A percentile compares a stretch with the other conserved stretches of the same genome.
Conservation (phyloP, 2,888 invertebrate species). For the Balanococcus diminutus region DNA sequence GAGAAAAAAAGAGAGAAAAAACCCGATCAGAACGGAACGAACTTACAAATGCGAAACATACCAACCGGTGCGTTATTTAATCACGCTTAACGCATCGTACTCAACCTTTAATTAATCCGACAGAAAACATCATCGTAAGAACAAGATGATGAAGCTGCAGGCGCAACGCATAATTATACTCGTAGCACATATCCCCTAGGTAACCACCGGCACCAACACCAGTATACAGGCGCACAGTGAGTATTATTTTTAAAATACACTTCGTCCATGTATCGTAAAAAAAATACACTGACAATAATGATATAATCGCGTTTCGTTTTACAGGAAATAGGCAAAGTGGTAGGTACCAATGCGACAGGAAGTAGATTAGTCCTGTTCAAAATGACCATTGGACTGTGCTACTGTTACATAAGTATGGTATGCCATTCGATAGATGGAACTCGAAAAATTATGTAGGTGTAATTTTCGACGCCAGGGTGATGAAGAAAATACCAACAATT, state of each 20-base stretch:
- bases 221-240: too few relatives aligned
- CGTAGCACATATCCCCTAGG: not conserved
- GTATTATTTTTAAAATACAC: not conserved
- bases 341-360: constrained; percentile 7
- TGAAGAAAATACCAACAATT: too few relatives aligned
- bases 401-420: not conserved
- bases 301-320: constrained; percentile 40
- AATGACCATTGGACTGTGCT: not conserved
- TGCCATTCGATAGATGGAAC: not conserved
- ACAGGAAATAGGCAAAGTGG: constrained; percentile 11
- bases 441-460: not conserved
- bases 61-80: not conserved
- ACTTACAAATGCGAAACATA: not conserved
- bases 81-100: not conserved
- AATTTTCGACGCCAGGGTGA: not conserved
- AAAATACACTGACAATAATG: constrained; percentile 23
- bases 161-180: constrained; percentile 4
- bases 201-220: not conserved
- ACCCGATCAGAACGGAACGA: too few relatives aligned
- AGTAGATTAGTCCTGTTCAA: constrained; percentile 4
- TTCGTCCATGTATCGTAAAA: not conserved
- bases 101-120: constrained; percentile 16
- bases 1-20: not conserved
- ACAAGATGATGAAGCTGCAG: not conserved
- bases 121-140: not conserved